Evolutionary conservation across 2,888 invertebrate genomes (phyloP).

Genomic region (Cataglyphis cursor): DNA sequence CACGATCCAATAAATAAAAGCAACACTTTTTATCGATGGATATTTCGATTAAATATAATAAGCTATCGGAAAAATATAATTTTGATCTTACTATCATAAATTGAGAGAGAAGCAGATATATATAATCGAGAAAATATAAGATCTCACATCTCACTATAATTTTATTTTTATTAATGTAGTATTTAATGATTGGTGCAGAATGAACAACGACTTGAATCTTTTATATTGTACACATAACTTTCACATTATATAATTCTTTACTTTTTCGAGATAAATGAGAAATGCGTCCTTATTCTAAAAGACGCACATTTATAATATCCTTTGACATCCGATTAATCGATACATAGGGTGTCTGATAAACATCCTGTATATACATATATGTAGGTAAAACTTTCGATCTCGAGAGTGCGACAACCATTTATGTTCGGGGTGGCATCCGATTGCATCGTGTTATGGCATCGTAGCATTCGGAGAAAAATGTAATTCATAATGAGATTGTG

Average conservation of each 20-base stretch:
- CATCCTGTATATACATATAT: not conserved
- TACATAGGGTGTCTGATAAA: not conserved
- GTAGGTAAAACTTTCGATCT: constrained; percentile 12
- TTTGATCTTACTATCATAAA: constrained; percentile 4
- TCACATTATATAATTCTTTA: not conserved
- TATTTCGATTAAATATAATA: constrained; percentile 1
- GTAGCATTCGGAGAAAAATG: not conserved
- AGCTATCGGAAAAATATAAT: not conserved
- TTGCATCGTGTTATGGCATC: not conserved
- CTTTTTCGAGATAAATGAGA: not conserved
- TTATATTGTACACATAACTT: not conserved
- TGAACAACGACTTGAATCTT: not conserved
- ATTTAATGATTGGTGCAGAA: constrained; percentile 2
- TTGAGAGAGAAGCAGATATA: not conserved
- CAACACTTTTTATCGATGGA: not conserved
- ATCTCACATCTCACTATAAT: constrained; percentile 3
- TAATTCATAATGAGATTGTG: constrained; percentile 22
- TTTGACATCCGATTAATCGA: not conserved
- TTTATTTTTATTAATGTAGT: too few relatives aligned
- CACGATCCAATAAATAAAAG: constrained; percentile 12
- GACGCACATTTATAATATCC: constrained; percentile 11
- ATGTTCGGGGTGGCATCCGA: not conserved
- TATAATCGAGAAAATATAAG: not conserved
- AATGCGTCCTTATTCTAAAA: not conserved
- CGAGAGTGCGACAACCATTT: constrained; percentile 1